These are phyloP conservation scores for Morus bassanus DNA, from an alignment of 2,797 vertebrate species.

Conservation along the genomic window DNA sequence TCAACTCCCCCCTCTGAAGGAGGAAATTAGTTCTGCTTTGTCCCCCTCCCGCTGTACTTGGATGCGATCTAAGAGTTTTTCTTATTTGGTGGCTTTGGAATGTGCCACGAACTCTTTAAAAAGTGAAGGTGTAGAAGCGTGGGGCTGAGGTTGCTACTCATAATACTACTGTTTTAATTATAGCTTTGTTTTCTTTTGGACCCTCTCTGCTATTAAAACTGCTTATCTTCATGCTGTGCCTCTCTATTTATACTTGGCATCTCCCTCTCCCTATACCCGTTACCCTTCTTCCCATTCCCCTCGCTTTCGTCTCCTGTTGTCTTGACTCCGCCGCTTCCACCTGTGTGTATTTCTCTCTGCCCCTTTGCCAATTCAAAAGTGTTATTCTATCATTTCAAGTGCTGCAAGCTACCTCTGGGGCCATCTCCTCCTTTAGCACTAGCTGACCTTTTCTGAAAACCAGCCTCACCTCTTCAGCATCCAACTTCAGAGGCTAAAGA, in stretches of 20 bases:
- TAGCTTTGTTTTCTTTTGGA: background rate
- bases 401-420: conserved; percentile 11
- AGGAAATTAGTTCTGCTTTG: background rate
- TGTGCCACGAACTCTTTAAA: background rate
- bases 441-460: conserved; percentile 38
- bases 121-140: background rate
- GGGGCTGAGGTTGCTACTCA: background rate
- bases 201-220: background rate
- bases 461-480: background rate
- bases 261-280: background rate
- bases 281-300: background rate
- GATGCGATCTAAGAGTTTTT: background rate
- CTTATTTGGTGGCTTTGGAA: background rate
- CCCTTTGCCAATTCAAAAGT: background rate
- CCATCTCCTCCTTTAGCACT: background rate
- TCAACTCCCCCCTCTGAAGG: background rate
- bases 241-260: background rate
- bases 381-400: background rate
- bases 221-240: background rate
- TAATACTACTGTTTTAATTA: background rate
- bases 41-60: background rate
- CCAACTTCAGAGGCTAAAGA: background rate
- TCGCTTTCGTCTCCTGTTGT: background rate
- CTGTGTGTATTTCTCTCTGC: background rate
- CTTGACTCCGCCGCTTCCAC: background rate